Conservation (phyloP, 2,113 vertebrate genomes). For the Vireo altiloquus region DNA sequence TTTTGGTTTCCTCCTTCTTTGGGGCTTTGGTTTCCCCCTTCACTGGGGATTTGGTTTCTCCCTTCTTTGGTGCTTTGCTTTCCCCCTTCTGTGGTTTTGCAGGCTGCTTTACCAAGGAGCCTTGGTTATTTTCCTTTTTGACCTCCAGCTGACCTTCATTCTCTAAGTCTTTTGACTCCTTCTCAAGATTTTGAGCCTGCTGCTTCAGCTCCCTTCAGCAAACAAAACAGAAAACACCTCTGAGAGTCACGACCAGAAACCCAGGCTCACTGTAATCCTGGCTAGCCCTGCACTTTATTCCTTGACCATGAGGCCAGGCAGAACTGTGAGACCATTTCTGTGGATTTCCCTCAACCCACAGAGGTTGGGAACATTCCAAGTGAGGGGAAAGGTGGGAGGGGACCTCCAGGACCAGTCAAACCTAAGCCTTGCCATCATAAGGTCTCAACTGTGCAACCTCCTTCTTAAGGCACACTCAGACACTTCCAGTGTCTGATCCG, state of each 20-base stretch:
- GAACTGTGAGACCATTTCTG: rapidly evolving
- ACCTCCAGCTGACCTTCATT: slow-evolving; percentile 73
- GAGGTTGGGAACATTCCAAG: background rate
- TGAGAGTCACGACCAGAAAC: background rate
- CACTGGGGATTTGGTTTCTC: rapidly evolving
- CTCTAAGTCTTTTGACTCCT: slow-evolving; percentile 58
- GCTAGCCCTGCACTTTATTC: background rate
- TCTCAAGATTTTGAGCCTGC: slow-evolving; percentile 61
- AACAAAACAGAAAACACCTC: background rate
- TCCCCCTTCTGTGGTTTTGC: background rate
- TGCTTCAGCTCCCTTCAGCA: slow-evolving; percentile 71
- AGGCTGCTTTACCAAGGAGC: background rate
- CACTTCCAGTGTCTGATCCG: background rate
- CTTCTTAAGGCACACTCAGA: background rate
- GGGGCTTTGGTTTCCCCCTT: background rate
- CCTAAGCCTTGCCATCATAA: background rate
- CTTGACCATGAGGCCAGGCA: background rate
- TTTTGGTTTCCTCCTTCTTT: too few species aligned
- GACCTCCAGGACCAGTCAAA: background rate
- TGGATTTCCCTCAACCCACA: background rate
- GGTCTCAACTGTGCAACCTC: background rate
- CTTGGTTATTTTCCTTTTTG: background rate
- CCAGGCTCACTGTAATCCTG: background rate
- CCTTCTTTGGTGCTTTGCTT: background rate
- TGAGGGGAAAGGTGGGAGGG: background rate